Base-by-base conservation (phyloP, 64 coral and sea anemone genomes). In the Catalaphyllia jardinei region DNA sequence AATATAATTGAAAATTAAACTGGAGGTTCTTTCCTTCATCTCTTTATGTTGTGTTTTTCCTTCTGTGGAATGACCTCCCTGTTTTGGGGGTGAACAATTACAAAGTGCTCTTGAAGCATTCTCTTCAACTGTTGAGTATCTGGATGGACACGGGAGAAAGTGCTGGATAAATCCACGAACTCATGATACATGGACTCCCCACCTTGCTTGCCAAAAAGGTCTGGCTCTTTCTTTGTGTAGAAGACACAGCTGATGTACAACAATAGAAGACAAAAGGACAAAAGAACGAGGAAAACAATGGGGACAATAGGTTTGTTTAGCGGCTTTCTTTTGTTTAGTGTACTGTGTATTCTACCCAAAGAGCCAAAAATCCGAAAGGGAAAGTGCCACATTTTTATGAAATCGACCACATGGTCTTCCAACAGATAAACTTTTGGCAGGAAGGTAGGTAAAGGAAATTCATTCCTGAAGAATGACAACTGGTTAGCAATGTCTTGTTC, bases 1-100 rank as follows among this genome's bases (percentile, higher is more conserved):
- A 35, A 1, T 35, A 3, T 35, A 35, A 35, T 35, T 35, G 33
- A 35, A 35, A 35, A 35, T 35, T 35, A 35, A 35, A 35, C 33
- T 35, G 33, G 33, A 35, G 33, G 33, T 35, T 54, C 52, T 54
- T 54, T 5, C 13, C 52, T 54, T 54, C 7, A 5, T 54, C 52
- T 54, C 79, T 89, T 79, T 33, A 89, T 55, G 55, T 35, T 25
- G 27, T 75, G 62, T 2, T 33, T 78, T 51, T 78, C 51, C 30
- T 65, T 89, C 20, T 89, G 28, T 27, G 87, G 87, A 61, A 89
- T 89, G 12, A 27, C 71, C 52, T 78, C 67, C 42, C 87, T 89
- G 75, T 78, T 89, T 46, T 79, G 63, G 35, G 87, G 87, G 18
- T 79, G 79, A 63, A 89, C 38, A 49, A 78, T 51, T 0, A 60